These are phyloP conservation scores for Athene cunicularia DNA, from an alignment of 2,113 vertebrate species.

Conservation along the genomic window DNA sequence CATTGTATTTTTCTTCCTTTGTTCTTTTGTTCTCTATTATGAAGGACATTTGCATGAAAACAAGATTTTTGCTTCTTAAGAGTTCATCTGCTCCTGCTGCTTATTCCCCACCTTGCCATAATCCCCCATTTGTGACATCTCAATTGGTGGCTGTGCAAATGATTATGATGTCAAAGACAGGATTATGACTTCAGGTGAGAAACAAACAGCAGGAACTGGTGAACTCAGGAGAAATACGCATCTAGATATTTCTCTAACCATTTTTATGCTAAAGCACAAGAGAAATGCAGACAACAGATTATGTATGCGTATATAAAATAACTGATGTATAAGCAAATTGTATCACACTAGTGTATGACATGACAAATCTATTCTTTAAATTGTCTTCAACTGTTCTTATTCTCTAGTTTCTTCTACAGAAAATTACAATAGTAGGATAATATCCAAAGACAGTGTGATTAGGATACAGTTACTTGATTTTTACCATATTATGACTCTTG, in stretches of 20 bases:
- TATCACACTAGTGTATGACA: background rate
- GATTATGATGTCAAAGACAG: conserved; percentile 68
- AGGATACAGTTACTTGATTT: background rate
- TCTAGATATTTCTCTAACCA: conserved; percentile 29
- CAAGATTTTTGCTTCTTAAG: conserved; percentile 58
- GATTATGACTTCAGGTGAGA: conserved; percentile 71
- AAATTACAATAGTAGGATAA: background rate
- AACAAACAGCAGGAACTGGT: conserved; percentile 57
- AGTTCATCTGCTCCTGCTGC: conserved; percentile 61
- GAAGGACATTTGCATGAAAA: conserved; percentile 70
- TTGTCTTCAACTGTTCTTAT: background rate
- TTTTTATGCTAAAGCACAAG: conserved; percentile 2
- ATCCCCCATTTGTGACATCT: conserved; percentile 64
- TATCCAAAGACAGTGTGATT: background rate
- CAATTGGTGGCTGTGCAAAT: conserved; percentile 62
- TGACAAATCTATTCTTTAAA: background rate
- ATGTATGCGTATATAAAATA: background rate
- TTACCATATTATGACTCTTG: background rate
- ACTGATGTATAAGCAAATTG: conserved; percentile 4
- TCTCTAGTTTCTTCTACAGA: background rate
- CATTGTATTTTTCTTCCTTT: conserved; percentile 29
- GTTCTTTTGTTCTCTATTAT: conserved; percentile 52
- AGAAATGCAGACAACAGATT: background rate
- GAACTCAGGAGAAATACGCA: conserved; percentile 32
- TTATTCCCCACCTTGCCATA: conserved; percentile 62